Percentiles rank a stretch among this genome's conserved stretches.
phyloP scores from a whole-genome alignment of 2,113 vertebrate species.

The Brevimyrus niger region DNA sequence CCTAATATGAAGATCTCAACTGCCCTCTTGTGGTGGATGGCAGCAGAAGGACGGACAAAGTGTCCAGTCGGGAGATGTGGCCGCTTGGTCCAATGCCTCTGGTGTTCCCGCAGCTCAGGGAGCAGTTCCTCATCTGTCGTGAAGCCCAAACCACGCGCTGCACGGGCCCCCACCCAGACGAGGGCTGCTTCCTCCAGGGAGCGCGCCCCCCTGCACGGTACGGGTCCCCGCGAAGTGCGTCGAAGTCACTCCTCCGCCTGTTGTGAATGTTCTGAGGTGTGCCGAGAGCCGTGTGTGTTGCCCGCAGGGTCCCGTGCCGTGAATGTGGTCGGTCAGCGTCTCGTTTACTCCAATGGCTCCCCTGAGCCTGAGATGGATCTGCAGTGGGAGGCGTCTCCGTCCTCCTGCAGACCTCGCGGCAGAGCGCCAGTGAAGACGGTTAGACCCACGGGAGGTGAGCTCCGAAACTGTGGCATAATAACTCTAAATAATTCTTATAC shows the following conservation, averaged over 20 bases:
- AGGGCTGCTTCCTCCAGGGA: conserved; percentile 51
- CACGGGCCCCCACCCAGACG: conserved; percentile 55
- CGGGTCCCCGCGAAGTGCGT: neutral
- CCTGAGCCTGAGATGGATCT: conserved; percentile 53
- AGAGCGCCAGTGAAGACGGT: conserved; percentile 56
- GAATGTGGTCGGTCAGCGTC: conserved; percentile 62
- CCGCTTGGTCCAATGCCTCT: neutral
- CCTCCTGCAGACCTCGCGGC: conserved; percentile 44
- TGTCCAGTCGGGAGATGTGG: neutral
- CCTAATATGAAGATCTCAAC: neutral
- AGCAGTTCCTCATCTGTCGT: conserved; percentile 58
- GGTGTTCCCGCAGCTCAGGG: conserved; percentile 58
- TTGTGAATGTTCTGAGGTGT: conserved; percentile 7
- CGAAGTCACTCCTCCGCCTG: neutral
- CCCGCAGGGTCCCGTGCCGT: conserved; percentile 48
- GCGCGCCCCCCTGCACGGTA: conserved; percentile 63
- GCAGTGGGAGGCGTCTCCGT: conserved; percentile 38
- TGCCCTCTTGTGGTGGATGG: neutral
- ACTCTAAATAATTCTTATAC: neutral
- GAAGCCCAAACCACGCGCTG: conserved; percentile 47
- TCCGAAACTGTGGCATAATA: neutral
- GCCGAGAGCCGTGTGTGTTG: conserved; percentile 38
- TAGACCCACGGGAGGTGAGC: conserved; percentile 69
- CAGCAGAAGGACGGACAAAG: neutral
- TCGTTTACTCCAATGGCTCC: conserved; percentile 58